phyloP scores from a whole-genome alignment of 2,888 invertebrate genomes.

The Autographa pulchrina region DNA sequence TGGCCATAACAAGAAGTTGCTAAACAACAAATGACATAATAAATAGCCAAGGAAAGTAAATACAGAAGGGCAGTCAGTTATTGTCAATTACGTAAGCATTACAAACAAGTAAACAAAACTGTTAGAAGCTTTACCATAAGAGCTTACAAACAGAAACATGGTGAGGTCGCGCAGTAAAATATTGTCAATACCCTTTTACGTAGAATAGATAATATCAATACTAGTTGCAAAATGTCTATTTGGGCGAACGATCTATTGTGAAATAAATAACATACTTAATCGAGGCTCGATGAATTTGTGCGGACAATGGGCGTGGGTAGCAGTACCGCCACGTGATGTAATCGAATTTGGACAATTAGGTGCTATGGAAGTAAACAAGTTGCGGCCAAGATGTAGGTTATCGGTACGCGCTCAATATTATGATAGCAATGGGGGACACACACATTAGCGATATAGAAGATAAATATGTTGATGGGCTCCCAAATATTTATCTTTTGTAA shows the following conservation, averaged over 20 bases:
- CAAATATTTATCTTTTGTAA: conserved; percentile 63
- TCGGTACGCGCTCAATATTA: conserved; percentile 65
- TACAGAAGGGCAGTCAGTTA: conserved; percentile 74
- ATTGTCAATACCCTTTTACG: conserved; percentile 58
- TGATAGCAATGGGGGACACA: conserved; percentile 66
- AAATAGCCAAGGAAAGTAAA: conserved; percentile 63
- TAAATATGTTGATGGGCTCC: conserved; percentile 66
- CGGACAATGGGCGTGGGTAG: conserved; percentile 69
- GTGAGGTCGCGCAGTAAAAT: conserved; percentile 49
- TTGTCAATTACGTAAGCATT: conserved; percentile 70
- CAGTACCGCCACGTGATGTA: conserved; percentile 69
- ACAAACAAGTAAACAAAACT: conserved; percentile 72
- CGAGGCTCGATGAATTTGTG: conserved; percentile 62
- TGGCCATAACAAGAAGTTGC: conserved; percentile 52
- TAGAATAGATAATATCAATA: conserved; percentile 60
- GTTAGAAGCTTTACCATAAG: conserved; percentile 70
- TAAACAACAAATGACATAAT: conserved; percentile 67
- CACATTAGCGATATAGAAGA: conserved; percentile 66
- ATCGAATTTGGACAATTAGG: conserved; percentile 78
- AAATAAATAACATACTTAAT: conserved; percentile 67
- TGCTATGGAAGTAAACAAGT: conserved; percentile 75
- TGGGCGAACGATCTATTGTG: conserved; percentile 62
- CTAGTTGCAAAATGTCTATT: conserved; percentile 66
- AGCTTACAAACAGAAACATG: conserved; percentile 64
- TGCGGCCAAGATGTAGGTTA: conserved; percentile 78